These are phyloP conservation scores for Hydroisotoma schaefferi DNA, from an alignment of 2,888 invertebrate species.

Conservation along the genomic window DNA sequence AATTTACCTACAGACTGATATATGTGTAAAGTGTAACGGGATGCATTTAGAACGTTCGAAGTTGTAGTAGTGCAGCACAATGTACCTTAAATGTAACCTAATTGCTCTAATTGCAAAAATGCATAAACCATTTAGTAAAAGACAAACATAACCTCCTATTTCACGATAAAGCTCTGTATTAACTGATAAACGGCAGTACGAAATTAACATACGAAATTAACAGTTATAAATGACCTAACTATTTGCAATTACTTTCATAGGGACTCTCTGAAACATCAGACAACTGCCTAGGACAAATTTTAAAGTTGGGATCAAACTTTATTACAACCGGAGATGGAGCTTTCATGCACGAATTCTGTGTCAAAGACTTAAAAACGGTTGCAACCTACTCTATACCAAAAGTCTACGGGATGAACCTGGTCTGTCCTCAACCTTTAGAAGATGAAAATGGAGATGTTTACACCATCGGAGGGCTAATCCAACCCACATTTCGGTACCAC, in stretches of 20 bases:
- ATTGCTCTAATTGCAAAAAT: too few species aligned
- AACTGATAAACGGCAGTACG: too few species aligned
- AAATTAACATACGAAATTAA: too few species aligned
- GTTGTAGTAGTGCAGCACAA: too few species aligned
- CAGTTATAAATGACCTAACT: not conserved
- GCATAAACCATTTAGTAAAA: too few species aligned
- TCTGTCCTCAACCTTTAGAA: slow-evolving; percentile 23
- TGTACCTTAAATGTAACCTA: too few species aligned
- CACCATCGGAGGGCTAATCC: slow-evolving; percentile 28
- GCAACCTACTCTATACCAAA: slow-evolving; percentile 40
- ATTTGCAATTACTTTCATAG: slow-evolving; percentile 30
- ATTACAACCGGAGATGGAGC: slow-evolving; percentile 55
- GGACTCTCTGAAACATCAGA: slow-evolving; percentile 52
- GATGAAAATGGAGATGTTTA: slow-evolving; percentile 35
- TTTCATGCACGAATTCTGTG: slow-evolving; percentile 53
- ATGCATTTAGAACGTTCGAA: too few species aligned
- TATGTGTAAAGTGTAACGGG: too few species aligned
- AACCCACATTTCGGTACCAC: slow-evolving; percentile 33
- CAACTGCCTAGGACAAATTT: slow-evolving; percentile 54
- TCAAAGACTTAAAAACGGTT: slow-evolving; percentile 52
- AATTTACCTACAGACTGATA: too few species aligned
- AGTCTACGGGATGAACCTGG: slow-evolving; percentile 30
- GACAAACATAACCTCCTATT: too few species aligned
- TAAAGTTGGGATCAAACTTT: slow-evolving; percentile 52
- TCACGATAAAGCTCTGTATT: too few species aligned